These are phyloP conservation scores for Taenaris catops DNA, from an alignment of 2,888 invertebrate species.

Conservation along the genomic window DNA sequence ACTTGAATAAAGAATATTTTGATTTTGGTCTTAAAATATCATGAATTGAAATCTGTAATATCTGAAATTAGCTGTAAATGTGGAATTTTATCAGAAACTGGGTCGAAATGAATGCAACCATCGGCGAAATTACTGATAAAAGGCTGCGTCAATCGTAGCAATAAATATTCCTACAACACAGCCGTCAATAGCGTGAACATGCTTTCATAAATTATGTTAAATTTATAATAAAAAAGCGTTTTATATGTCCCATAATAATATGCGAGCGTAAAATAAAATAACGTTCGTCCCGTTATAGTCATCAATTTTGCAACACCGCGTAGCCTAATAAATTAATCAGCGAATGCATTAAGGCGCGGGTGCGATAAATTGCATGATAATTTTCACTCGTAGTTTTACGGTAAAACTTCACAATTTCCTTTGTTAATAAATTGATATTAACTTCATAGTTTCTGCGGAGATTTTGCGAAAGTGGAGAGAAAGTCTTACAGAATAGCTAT, in stretches of 20 bases:
- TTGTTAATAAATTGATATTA: slow-evolving; percentile 25
- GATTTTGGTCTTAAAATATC: too few relatives aligned
- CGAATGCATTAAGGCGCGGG: slow-evolving; percentile 48
- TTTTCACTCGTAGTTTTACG: slow-evolving; percentile 48
- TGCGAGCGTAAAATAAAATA: slow-evolving; percentile 24
- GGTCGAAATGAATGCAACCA: too few relatives aligned
- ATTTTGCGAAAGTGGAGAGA: slow-evolving; percentile 1
- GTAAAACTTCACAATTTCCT: slow-evolving; percentile 43
- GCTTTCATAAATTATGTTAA: slow-evolving; percentile 14
- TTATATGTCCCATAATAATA: slow-evolving; percentile 17
- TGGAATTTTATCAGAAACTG: too few relatives aligned
- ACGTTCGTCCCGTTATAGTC: slow-evolving; percentile 23
- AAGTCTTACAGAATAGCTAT: too few relatives aligned
- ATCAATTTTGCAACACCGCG: slow-evolving; percentile 52
- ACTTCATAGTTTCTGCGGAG: slow-evolving; percentile 10
- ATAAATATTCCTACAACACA: slow-evolving; percentile 20
- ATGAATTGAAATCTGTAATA: too few relatives aligned
- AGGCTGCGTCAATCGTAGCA: slow-evolving; percentile 12
- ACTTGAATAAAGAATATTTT: too few relatives aligned
- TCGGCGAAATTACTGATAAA: slow-evolving; percentile 18
- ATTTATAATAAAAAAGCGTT: slow-evolving; percentile 12
- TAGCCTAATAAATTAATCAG: slow-evolving; percentile 63
- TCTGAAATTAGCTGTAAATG: too few relatives aligned
- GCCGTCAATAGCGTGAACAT: slow-evolving; percentile 10
- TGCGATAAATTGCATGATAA: slow-evolving; percentile 59